Evolutionary conservation across 2,888 invertebrate genomes (phyloP), one percentile per base, ranked within the genome.

Genomic region (Tuberolachnus salignus): DNA sequence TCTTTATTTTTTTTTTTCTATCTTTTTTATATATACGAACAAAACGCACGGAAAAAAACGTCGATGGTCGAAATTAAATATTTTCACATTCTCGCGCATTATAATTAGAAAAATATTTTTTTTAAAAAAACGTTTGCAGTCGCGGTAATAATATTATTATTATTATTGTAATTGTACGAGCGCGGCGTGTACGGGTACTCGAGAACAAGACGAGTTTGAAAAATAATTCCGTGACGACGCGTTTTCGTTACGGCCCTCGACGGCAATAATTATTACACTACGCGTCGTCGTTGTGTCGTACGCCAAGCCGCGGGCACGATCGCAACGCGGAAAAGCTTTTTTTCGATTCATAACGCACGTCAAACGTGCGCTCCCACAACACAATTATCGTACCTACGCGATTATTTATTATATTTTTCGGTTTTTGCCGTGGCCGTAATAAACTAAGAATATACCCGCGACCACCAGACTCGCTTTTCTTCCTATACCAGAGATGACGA

Each of bases 141-240:
- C n/a, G n/a, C n/a, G n/a, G n/a, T n/a, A n/a, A n/a, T n/a, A n/a
- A n/a, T n/a, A n/a, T n/a, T n/a, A n/a, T n/a, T n/a, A n/a, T n/a
- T n/a, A n/a, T n/a, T n/a, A n/a, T n/a, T n/a, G n/a, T n/a, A n/a
- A n/a, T 34, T 34, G 34, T 34, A 6, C 34, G 34, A 34, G 34
- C 34, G 34, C 34, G 4, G 67, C 34, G 14, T 34, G 6, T 3
- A 34, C 34, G 34, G 34, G 34, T 34, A 10, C n/a, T 44, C 19
- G 34, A 61, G n/a, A 34, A 61, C 61, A 4, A 63, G 44, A 21
- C 42, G 14, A 44, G 19, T 42, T 4, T 55, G 14, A 42, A 23
- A 21, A 70, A 16, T 16, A 51, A 14, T n/a, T 19, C 70, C 71
- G 57, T 71, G 71, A 71, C 57, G 23, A n/a, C n/a, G 71, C 57